phyloP scores from a whole-genome alignment of 2,888 invertebrate genomes.

The Trichogramma dendrolimi region DNA sequence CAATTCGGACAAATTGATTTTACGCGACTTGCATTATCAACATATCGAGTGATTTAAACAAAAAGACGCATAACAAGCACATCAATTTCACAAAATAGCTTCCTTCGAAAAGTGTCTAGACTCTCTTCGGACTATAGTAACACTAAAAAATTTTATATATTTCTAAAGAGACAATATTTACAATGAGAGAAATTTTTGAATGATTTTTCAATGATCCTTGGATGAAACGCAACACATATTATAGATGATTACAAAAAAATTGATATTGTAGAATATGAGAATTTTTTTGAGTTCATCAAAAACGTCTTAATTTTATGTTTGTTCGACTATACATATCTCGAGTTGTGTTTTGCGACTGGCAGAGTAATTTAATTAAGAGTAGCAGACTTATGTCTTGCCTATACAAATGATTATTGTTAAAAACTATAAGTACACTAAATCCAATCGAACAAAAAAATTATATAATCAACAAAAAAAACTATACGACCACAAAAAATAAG shows the following conservation, averaged over 20 bases:
- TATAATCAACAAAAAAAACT: constrained; percentile 7
- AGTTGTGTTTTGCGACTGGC: too few species aligned
- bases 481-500: constrained; percentile 3
- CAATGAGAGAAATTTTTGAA: constrained; percentile 22
- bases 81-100: background rate
- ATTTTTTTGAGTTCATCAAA: too few species aligned
- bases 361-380: too few species aligned
- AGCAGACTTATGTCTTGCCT: constrained; percentile 13
- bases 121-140: too few species aligned
- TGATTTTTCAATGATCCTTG: constrained; percentile 17
- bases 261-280: constrained; percentile 6
- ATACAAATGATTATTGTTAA: constrained; percentile 7
- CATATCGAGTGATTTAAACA: background rate
- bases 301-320: too few species aligned
- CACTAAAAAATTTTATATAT: constrained; percentile 24
- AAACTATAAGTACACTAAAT: constrained; percentile 1
- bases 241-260: constrained; percentile 18
- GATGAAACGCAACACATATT: background rate
- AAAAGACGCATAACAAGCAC: constrained; percentile 6
- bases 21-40: background rate
- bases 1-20: background rate
- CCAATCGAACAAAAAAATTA: constrained; percentile 10
- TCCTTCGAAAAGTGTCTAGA: too few species aligned
- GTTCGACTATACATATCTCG: too few species aligned
- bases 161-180: constrained; percentile 26